phyloP scores from a whole-genome alignment of 2,113 vertebrate species.

The Colistium nudipinnis region DNA sequence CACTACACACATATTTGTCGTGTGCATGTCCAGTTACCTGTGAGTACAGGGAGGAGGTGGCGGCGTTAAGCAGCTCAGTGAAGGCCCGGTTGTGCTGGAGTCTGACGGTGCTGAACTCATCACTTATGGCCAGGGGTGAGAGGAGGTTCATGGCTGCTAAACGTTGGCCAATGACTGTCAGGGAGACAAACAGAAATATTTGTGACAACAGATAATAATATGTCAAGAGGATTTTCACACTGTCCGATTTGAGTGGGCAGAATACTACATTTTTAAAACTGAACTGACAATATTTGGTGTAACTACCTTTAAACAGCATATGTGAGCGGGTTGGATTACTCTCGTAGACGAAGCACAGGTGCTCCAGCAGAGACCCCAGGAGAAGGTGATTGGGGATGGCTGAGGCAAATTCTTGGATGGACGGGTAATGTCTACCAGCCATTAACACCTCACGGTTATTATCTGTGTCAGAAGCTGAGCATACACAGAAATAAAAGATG shows the following conservation, averaged over 20 bases:
- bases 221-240: no score
- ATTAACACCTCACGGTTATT: conserved; percentile 82
- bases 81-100: conserved; percentile 95
- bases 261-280: neutral
- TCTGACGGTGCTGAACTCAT: conserved; percentile 94
- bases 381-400: conserved; percentile 94
- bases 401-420: conserved; percentile 86
- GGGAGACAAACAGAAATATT: neutral
- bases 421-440: conserved; percentile 74
- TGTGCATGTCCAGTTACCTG: conserved; percentile 72
- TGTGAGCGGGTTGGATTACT: conserved; percentile 86
- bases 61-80: conserved; percentile 86
- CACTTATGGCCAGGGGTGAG: conserved; percentile 91
- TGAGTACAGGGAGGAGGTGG: conserved; percentile 75
- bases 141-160: conserved; percentile 91
- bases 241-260: no score
- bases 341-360: conserved; percentile 92
- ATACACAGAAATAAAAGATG: neutral
- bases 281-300: neutral
- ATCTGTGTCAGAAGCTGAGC: conserved; percentile 88
- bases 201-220: neutral
- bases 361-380: conserved; percentile 92
- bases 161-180: conserved; percentile 90
- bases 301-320: conserved; percentile 89
- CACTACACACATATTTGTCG: neutral